Evolutionary conservation across 2,113 vertebrate genomes (phyloP).

Genomic region (Forbesichthys agassizii): DNA sequence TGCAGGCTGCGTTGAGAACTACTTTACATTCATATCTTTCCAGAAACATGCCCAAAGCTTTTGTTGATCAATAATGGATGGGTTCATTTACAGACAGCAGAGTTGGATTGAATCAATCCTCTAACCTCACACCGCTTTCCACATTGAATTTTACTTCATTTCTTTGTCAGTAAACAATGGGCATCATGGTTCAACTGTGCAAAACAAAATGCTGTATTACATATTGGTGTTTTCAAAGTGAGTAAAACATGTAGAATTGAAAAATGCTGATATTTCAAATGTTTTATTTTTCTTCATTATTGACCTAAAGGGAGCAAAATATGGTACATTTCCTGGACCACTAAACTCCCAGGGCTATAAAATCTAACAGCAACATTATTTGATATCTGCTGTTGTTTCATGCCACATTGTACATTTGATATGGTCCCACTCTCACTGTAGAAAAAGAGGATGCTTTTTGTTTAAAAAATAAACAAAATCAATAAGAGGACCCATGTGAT

Average conservation of each 20-base stretch:
- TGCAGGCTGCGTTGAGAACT: conserved; percentile 26
- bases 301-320: not conserved
- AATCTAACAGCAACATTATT: not conserved
- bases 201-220: not conserved
- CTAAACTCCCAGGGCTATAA: not conserved
- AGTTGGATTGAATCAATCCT: not conserved
- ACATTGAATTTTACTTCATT: not conserved
- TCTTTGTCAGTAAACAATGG: not conserved
- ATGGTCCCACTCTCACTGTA: not conserved
- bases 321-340: not conserved
- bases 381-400: not conserved
- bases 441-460: not conserved
- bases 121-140: not conserved
- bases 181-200: not conserved
- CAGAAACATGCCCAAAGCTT: conserved; percentile 40
- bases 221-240: not conserved
- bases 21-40: conserved; percentile 41
- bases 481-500: not conserved
- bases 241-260: not conserved
- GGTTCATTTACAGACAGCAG: conserved; percentile 19
- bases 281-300: not conserved
- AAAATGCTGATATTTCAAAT: not conserved
- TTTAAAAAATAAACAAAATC: not conserved
- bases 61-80: conserved; percentile 19
- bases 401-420: not conserved